Conservation (phyloP, 2,888 invertebrate genomes). For the Orgyia antiqua region DNA sequence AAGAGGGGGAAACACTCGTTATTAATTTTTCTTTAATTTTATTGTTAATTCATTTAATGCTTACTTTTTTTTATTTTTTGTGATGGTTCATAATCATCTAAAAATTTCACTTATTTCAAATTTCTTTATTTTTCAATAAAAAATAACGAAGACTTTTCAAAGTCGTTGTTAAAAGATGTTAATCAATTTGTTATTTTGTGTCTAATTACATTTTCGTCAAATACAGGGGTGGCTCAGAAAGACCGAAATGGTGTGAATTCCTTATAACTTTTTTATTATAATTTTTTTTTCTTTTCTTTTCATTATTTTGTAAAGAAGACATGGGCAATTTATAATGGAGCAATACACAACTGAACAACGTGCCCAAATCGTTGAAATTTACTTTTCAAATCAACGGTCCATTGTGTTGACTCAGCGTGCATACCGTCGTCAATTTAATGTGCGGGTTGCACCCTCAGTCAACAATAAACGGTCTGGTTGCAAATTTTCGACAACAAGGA, state of each 20-base stretch:
- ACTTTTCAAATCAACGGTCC: neutral
- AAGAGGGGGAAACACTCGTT: too few relatives aligned
- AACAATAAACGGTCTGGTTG: neutral
- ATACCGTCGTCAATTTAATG: neutral
- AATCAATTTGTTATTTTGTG: too few relatives aligned
- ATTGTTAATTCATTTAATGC: too few relatives aligned
- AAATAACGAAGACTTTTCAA: too few relatives aligned
- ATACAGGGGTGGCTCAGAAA: neutral
- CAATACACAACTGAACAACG: neutral
- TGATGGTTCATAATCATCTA: too few relatives aligned
- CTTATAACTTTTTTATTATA: neutral
- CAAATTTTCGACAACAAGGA: neutral
- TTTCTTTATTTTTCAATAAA: too few relatives aligned
- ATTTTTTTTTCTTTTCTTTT: neutral
- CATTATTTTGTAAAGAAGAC: neutral
- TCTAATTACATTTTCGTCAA: too few relatives aligned
- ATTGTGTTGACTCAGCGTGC: neutral
- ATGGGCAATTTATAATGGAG: neutral
- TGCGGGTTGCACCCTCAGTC: neutral
- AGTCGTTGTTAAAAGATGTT: too few relatives aligned
- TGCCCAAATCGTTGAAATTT: neutral
- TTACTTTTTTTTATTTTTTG: too few relatives aligned
- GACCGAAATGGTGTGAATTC: neutral
- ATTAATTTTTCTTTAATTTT: too few relatives aligned
- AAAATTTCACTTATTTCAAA: too few relatives aligned